Base-by-base conservation (phyloP, 2,888 invertebrate genomes). In the Selenia dentaria region DNA sequence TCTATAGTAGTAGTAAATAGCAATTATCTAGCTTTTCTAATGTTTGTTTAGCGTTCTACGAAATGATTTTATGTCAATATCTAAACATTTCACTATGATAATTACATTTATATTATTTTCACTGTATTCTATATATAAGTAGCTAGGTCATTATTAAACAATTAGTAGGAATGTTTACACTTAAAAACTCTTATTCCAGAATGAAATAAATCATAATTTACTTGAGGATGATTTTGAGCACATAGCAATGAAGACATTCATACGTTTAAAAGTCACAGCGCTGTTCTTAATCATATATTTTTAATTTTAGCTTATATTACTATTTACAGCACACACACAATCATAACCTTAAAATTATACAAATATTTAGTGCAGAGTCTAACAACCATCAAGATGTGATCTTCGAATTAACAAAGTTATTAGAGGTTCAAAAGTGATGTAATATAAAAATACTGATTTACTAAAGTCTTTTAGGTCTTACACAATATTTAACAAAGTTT, bases 361-460 rank as follows among this genome's bases (percentile, higher is more conserved):
- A 68, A 74, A 77, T 60, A 22, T 22, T 22, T 22, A 66, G 85
- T 86, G 85, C 85, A 74, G 62, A 66, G 73, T 65, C 76, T 84
- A 84, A 83, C 73, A 74, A 81, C 70, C 70, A 82, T 82, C 78
- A 79, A 70, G 62, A 11, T 57, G 59, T 72, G 64, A 38, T 54
- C 55, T 64, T 59, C 61, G 55, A 64, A 58, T 66, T 57, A 65
- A 62, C 59, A 64, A 62, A 55, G 62, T 60, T 54, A 61, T 65
- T 65, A 59, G 27, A 64, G 61, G 41, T 51, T 54, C 42, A 42
- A 51, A 54, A 33, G 41, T 48, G 47, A 62, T 65, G 72, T 74
- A 70, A 82, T 90, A 88, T 74, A 89, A 90, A 90, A 89, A 90
- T 90, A 89, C 82, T 76, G 79, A 66, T 75, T 59, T 65, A 80